Evolutionary conservation across 2,113 vertebrate species (phyloP).

Genomic region (Otocyon megalotis): DNA sequence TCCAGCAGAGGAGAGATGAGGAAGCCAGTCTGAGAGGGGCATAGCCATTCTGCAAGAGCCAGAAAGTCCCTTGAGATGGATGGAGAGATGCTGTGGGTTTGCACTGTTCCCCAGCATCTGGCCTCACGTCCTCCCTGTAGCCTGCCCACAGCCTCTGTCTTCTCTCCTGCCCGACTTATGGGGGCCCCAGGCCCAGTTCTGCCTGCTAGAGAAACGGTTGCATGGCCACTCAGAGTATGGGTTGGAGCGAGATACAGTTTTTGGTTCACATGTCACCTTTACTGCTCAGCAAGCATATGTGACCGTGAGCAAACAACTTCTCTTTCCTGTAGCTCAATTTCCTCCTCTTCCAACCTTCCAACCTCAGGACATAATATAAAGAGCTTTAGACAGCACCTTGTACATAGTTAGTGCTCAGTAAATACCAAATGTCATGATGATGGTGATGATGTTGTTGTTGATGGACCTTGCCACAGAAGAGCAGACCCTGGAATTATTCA

Average conservation of each 20-base stretch:
- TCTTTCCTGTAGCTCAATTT: background rate
- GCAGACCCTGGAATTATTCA: background rate
- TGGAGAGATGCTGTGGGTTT: background rate
- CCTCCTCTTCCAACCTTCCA: background rate
- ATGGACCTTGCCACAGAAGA: background rate
- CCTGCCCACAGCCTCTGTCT: background rate
- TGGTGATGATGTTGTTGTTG: background rate
- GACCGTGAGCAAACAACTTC: background rate
- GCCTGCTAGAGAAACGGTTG: background rate
- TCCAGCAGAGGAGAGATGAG: background rate
- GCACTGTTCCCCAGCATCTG: background rate
- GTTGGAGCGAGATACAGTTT: fast-evolving
- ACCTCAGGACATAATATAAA: background rate
- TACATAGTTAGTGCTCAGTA: background rate
- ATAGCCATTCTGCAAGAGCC: background rate
- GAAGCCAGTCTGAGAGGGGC: background rate
- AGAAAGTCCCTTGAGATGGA: background rate
- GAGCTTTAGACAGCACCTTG: background rate
- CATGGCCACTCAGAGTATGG: background rate
- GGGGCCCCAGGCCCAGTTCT: background rate
- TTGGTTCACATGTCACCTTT: background rate
- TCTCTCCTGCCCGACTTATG: background rate
- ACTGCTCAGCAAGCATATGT: background rate
- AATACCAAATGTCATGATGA: background rate
- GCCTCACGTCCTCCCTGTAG: background rate